Base-by-base conservation (phyloP, 2,113 vertebrate species). In the Passer montanus region DNA sequence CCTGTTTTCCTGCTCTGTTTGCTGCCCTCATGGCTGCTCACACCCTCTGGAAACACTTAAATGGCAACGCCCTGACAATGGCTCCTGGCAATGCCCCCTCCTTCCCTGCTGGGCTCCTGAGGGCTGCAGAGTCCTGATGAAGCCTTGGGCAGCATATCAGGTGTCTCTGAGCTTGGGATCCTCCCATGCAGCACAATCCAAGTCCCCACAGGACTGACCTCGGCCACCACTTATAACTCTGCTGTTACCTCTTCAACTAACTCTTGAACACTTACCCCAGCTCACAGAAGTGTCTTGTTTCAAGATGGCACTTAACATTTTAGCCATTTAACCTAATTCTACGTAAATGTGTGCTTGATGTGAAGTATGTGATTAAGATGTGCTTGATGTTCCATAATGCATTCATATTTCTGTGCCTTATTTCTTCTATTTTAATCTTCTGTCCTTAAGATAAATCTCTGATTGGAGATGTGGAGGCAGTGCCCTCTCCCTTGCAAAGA, bases 151-250 rank as follows among this genome's bases (percentile, higher is more conserved):
- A 67, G 37, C 19, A 30, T 37, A 44, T 24, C 15, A 44, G 33
- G 8, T 59, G 28, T 44, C 28, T 33, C 13, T n/a, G 62, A 68
- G 17, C 24, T 35, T 30, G 24, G 24, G 41, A 27, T 46, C 9
- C 6, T 39, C 9, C n/a, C 4, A 2, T 11, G 7, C 20, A 30
- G 28, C 46, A 47, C 13, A 46, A 12, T 60, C 33, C 52, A 37
- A 60, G 13, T 22, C 28, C 19, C 24, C 3, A 2, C 19, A 10
- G 30, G 53, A 30, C 16, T 75, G 23, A n/a, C n/a, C 14, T 26
- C 11, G 10, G n/a, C 22, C 1, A 0, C 53, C 1, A 1, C 24
- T 31, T 17, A 26, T 49, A 35, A 23, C 2, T 6, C n/a, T 68
- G 30, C 62, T 47, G 41, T 62, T 1, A 0, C 47, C 30, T 68